phyloP scores from a whole-genome alignment of 1,140 invertebrate species.

The Ganaspis sp. region DNA sequence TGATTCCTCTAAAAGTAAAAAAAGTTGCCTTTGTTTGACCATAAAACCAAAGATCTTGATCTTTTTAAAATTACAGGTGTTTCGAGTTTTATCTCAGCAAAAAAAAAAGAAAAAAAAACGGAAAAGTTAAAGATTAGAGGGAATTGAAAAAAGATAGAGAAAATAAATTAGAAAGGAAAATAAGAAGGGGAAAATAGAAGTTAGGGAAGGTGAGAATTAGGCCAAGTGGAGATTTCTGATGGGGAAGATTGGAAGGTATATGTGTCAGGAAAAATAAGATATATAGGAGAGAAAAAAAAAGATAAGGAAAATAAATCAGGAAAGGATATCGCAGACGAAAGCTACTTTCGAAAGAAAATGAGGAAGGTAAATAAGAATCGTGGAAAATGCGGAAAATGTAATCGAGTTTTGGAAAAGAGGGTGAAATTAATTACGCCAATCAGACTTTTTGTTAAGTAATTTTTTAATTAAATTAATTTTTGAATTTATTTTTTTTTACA shows the following conservation, averaged over 20 bases:
- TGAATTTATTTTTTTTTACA: no score
- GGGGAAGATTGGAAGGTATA: background rate
- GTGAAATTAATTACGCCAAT: background rate
- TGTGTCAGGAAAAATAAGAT: background rate
- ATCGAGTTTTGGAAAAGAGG: background rate
- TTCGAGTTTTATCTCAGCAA: no score
- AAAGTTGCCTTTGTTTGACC: background rate
- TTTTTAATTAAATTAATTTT: no score
- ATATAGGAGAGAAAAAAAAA: background rate
- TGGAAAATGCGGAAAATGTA: background rate
- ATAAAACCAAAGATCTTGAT: background rate
- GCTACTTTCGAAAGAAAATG: background rate
- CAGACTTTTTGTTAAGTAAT: no score
- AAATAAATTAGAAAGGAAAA: constrained; percentile 15
- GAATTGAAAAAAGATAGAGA: background rate
- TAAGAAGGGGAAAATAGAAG: background rate
- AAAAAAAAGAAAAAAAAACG: no score
- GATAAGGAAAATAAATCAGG: background rate
- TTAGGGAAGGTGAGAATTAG: background rate
- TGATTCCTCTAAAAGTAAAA: background rate
- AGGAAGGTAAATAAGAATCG: background rate
- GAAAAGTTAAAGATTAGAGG: background rate
- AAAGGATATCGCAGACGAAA: background rate
- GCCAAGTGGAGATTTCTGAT: background rate
- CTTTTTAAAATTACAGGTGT: no score